Base-by-base conservation (phyloP, 1,140 invertebrate genomes). In the Caerostris extrusa region DNA sequence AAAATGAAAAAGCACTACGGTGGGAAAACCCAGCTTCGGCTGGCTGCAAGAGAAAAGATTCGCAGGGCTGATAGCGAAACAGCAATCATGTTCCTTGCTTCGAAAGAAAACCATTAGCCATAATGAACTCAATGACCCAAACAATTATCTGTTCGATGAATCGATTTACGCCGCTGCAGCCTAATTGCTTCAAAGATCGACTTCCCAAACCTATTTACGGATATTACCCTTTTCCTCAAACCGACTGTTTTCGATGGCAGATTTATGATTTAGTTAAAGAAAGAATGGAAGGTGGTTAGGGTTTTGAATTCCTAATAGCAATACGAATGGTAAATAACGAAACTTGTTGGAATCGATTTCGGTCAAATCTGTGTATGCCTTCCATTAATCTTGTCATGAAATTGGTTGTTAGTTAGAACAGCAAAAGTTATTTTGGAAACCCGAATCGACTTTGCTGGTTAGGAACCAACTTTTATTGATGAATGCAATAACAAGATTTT, bases 121-220 rank as follows among this genome's bases (percentile, higher is more conserved):
- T 90, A 90, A 90, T 90, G 88, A 90, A 90, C 88, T 90, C 67
- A 90, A 90, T 58, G 69, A 77, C 69, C 67, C 88, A 77, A 56
- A 58, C 88, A 90, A 90, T 77, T 90, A 90, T 90, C 88, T 58
- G 69, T 90, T 90, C 88, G n/a, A 90, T 90, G 88, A 64, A 81
- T 90, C 69, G 55, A 90, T 90, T 77, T 58, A 14, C 88, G 50
- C 67, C 12, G 55, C 17, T 34, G n/a, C 55, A 81, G 7, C 64
- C 50, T 77, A 90, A 90, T 90, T 88, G 86, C 56, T 34, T 14
- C 67, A 69, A 88, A 88, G 19, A 55, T 55, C n/a, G 50, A 60
- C 50, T 34, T 60, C 5, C 6, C n/a, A 34, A 19, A 34, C 50
- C 50, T 82, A 82, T 82, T 82, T 82, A 82, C 81, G 50, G 53